phyloP scores from a whole-genome alignment of 2,797 vertebrate species.

The Cacajao melanocephalus region DNA sequence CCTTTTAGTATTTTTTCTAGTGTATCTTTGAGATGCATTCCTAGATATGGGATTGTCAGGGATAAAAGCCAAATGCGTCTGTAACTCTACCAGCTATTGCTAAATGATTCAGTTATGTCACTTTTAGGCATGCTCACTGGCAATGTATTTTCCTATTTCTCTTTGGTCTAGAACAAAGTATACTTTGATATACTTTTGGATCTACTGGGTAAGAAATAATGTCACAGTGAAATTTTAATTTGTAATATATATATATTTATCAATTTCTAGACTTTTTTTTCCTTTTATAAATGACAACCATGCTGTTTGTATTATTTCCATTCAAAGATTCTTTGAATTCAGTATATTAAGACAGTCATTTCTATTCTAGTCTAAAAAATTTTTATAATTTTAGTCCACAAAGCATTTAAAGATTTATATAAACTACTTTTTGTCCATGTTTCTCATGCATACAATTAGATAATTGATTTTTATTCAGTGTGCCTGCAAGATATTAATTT shows the following conservation, averaged over 20 bases:
- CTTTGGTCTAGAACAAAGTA: neutral
- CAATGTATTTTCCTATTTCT: neutral
- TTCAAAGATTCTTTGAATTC: neutral
- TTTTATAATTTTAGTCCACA: slow-evolving; percentile 3
- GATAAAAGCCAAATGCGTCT: neutral
- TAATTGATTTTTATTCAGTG: neutral
- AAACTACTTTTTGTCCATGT: neutral
- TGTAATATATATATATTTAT: neutral
- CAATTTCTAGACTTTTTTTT: neutral
- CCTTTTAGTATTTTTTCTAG: neutral
- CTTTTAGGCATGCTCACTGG: neutral
- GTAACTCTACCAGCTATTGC: neutral
- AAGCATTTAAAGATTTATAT: neutral
- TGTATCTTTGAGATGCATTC: neutral
- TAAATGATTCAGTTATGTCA: neutral
- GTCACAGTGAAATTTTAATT: neutral
- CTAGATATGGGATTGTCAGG: neutral
- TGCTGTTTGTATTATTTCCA: neutral
- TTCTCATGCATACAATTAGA: neutral
- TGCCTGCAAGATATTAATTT: neutral
- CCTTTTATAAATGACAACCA: neutral
- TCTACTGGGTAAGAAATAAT: neutral
- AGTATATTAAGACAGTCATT: neutral
- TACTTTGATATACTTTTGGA: neutral
- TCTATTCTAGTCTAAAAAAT: neutral